These are phyloP conservation scores for Empis stercorea DNA, from an alignment of 2,888 invertebrate genomes.

Conservation along the genomic window DNA sequence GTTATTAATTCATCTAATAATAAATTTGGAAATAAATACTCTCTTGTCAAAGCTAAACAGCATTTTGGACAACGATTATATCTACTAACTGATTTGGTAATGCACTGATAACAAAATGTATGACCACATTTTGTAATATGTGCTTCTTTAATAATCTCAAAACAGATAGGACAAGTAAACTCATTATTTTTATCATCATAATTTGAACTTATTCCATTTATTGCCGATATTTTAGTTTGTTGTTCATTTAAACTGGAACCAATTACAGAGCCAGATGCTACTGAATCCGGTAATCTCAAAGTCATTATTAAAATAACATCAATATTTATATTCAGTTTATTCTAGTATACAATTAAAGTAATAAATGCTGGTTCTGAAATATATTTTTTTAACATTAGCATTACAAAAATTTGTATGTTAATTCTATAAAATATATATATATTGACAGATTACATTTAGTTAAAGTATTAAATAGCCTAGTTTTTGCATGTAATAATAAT, in stretches of 20 bases:
- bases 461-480: too few species aligned
- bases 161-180: slow-evolving; percentile 69
- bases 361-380: too few species aligned
- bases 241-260: background rate
- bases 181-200: slow-evolving; percentile 40
- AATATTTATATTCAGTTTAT: too few species aligned
- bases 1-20: slow-evolving; percentile 68
- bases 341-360: too few species aligned
- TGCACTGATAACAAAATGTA: slow-evolving; percentile 79
- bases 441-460: too few species aligned
- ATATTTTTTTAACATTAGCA: too few species aligned
- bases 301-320: too few species aligned
- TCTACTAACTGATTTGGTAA: slow-evolving; percentile 50
- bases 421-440: too few species aligned
- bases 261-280: too few species aligned
- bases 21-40: slow-evolving; percentile 75
- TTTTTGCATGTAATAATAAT: too few species aligned
- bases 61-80: slow-evolving; percentile 73
- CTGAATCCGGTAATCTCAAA: too few species aligned
- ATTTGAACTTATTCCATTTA: slow-evolving; percentile 36
- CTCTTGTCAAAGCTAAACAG: slow-evolving; percentile 53
- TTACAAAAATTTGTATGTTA: too few species aligned
- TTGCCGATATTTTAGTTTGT: slow-evolving; percentile 12
- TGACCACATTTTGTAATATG: slow-evolving; percentile 87
- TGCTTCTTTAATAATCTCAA: slow-evolving; percentile 78